Evolutionary conservation across 2,888 invertebrate genomes (phyloP), one percentile per base, ranked within the genome.

Genomic region (Nebria brevicollis): DNA sequence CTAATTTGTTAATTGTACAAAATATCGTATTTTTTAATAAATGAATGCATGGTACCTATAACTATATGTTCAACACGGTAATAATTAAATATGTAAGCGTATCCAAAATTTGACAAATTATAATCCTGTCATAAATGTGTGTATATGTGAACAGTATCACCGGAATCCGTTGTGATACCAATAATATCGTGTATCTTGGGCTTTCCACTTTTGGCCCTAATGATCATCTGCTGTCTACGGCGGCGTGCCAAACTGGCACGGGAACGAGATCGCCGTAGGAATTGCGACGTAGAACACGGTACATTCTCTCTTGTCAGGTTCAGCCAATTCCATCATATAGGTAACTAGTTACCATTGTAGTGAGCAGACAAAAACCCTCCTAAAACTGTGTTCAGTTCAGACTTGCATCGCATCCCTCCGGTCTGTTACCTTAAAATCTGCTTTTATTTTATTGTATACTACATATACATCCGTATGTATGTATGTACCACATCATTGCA

Each of bases 151-250:
- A 41, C 93, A 96, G 96, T 96, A 84, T 94, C 96, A 75, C 95
- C 96, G 77, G 96, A 96, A 89, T 95, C 95, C 78, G 95, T 96
- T 85, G 96, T 96, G 77, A 94, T 96, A 84, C 96, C 96, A 70
- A 96, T 96, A 85, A 94, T 96, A 76, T 96, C 96, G 80, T 96
- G 96, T 89, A 97, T 97, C 87, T 93, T 97, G 86, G 96, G 96
- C 82, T 97, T 97, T 87, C 97, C 97, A 66, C 90, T 97, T 84
- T 89, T 97, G 87, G 96, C 96, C 2, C 91, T 97, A 82, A 92
- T 96, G 84, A 94, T 97, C 83, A 96, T 97, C 86, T 97, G 96
- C 89, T 96, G 96, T 87, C 91, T 97, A 83, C 91, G 96, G 82
- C 91, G 95, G 86, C 91, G 96, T 86, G 96, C 96, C 2, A 96